Percentiles rank a stretch among this genome's conserved stretches.
Conservation (phyloP, 2,113 vertebrate genomes). For the Platysternon megacephalum region DNA sequence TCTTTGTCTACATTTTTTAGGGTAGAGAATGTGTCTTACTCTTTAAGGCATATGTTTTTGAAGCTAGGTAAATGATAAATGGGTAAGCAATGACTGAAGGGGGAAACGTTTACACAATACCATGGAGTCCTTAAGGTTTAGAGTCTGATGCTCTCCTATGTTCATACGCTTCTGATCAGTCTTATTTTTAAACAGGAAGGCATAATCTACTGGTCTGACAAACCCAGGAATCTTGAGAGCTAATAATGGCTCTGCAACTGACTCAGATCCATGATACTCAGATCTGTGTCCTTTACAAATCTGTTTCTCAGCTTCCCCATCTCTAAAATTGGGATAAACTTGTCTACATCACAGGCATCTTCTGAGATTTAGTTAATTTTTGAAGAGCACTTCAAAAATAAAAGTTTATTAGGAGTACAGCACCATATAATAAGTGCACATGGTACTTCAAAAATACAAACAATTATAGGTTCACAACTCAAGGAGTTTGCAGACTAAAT, state of each 20-base stretch:
- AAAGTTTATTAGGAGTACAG: background rate
- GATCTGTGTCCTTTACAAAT: background rate
- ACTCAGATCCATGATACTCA: background rate
- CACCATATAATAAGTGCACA: background rate
- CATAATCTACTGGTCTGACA: background rate
- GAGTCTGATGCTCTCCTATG: background rate
- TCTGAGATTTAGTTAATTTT: background rate
- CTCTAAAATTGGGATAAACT: background rate
- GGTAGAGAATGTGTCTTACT: background rate
- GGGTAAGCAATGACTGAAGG: background rate
- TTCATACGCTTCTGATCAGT: background rate
- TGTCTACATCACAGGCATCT: background rate
- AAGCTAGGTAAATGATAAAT: background rate
- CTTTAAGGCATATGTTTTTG: background rate
- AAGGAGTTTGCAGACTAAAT: background rate
- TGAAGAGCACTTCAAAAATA: background rate
- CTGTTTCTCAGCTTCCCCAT: background rate
- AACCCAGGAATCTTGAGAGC: background rate
- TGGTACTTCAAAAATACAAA: background rate
- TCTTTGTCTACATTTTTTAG: background rate
- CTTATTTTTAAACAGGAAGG: background rate
- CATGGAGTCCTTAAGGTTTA: background rate
- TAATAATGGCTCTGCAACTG: background rate
- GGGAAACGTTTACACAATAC: background rate
- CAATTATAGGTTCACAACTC: background rate